These are phyloP conservation scores for Cylloceria caligata DNA, from an alignment of 2,888 invertebrate species.

Conservation along the genomic window DNA sequence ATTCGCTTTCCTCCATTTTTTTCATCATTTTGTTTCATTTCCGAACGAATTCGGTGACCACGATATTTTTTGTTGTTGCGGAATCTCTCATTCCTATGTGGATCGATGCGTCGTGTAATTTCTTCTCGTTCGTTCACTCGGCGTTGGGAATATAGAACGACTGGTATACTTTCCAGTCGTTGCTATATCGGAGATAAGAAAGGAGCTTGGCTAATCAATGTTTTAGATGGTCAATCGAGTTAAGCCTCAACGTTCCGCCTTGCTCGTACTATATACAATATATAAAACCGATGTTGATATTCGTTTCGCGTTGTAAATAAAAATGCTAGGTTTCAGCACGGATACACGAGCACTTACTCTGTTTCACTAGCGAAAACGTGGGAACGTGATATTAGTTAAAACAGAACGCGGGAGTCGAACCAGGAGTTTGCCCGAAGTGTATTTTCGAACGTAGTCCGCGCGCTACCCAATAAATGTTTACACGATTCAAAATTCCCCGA, in stretches of 20 bases:
- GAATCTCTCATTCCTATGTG: background rate
- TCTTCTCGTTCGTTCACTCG: background rate
- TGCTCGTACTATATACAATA: background rate
- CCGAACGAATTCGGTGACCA: background rate
- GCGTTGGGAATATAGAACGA: background rate
- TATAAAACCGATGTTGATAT: conserved; percentile 1
- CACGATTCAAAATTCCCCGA: conserved; percentile 9
- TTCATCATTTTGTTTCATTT: background rate
- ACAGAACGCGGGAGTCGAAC: conserved; percentile 39
- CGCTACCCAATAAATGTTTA: background rate
- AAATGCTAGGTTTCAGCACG: conserved; percentile 9
- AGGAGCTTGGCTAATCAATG: conserved; percentile 41
- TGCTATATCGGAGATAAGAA: conserved; percentile 34
- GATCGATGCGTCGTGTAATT: background rate
- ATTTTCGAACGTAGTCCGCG: conserved; percentile 7
- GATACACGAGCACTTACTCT: background rate
- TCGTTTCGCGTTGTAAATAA: conserved; percentile 9
- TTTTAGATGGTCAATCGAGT: conserved; percentile 50
- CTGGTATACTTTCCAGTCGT: background rate
- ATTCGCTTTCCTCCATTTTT: background rate
- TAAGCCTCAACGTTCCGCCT: conserved; percentile 8
- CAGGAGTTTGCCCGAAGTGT: conserved; percentile 21
- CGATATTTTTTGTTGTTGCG: background rate
- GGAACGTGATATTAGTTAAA: conserved; percentile 60
- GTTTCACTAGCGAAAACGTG: conserved; percentile 54